Percentiles rank a stretch among this genome's conserved stretches.
These are phyloP conservation scores for Erethizon dorsatum DNA, from an alignment of 2,797 vertebrate species.

Conservation along the genomic window DNA sequence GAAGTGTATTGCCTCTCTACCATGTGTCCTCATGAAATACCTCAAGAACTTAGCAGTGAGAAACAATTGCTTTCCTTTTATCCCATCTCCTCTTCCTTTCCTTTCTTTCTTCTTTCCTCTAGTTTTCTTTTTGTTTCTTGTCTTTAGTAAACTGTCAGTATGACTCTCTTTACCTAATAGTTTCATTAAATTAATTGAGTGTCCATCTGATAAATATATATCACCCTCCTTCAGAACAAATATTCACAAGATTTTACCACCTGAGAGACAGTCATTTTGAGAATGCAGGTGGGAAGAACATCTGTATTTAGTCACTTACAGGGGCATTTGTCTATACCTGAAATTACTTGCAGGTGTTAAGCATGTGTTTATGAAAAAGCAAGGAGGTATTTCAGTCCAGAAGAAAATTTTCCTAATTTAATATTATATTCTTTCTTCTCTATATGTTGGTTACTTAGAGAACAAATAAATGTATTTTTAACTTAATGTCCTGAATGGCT, in stretches of 20 bases:
- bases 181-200: constrained; percentile 60
- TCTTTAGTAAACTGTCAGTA: background rate
- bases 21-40: background rate
- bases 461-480: constrained; percentile 45
- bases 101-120: background rate
- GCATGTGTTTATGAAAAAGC: constrained; percentile 71
- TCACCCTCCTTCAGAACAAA: constrained; percentile 43
- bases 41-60: background rate
- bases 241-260: constrained; percentile 20
- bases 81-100: background rate
- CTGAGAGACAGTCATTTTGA: constrained; percentile 74
- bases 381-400: constrained; percentile 37
- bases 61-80: background rate
- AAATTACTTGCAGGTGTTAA: constrained; percentile 80
- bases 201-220: background rate
- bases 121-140: background rate
- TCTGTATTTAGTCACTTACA: constrained; percentile 71
- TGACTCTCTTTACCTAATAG: constrained; percentile 13
- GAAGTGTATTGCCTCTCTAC: background rate
- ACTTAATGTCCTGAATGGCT: background rate
- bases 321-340: constrained; percentile 61
- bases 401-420: constrained; percentile 62
- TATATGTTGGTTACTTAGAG: constrained; percentile 52
- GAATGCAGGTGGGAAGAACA: constrained; percentile 73
- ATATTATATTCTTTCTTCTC: constrained; percentile 50